Percentiles rank a stretch among this genome's conserved stretches.
Conservation (phyloP, 2,113 vertebrate species). For the Sitta europaea region DNA sequence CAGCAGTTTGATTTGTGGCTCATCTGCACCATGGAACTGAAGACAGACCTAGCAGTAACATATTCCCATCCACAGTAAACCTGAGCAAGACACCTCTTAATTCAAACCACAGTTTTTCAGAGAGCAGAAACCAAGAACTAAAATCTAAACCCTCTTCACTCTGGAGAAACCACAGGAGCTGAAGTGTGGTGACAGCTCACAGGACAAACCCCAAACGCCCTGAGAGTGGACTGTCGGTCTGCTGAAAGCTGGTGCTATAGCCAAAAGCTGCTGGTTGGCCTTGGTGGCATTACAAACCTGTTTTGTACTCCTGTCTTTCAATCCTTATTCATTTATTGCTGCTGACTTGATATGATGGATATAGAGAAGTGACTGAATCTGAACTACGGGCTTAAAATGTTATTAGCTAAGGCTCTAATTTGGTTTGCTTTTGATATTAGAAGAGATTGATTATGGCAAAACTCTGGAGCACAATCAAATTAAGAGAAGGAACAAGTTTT, state of each 20-base stretch:
- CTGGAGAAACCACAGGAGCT: not conserved
- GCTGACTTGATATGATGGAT: not conserved
- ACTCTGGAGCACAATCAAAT: not conserved
- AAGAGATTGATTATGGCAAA: not conserved
- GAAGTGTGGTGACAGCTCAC: not conserved
- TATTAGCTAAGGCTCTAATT: not conserved
- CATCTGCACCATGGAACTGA: not conserved
- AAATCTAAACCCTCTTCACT: not conserved
- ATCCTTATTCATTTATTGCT: not conserved
- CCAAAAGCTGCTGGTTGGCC: not conserved
- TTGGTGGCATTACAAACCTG: not conserved
- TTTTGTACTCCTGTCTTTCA: not conserved
- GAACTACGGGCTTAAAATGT: not conserved
- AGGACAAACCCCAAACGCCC: rapidly evolving
- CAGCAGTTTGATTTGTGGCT: not conserved
- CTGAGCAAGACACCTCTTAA: not conserved
- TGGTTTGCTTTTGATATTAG: conserved; percentile 24
- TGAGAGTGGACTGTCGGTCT: not conserved
- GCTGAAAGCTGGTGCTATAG: not conserved
- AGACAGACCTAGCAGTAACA: not conserved
- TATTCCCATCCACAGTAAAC: not conserved
- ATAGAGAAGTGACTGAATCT: not conserved
- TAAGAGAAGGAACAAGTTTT: not conserved
- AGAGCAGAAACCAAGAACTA: not conserved
- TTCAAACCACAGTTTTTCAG: not conserved